phyloP scores from a whole-genome alignment of 2,797 vertebrate species.

The Oreonectes daqikongensis region DNA sequence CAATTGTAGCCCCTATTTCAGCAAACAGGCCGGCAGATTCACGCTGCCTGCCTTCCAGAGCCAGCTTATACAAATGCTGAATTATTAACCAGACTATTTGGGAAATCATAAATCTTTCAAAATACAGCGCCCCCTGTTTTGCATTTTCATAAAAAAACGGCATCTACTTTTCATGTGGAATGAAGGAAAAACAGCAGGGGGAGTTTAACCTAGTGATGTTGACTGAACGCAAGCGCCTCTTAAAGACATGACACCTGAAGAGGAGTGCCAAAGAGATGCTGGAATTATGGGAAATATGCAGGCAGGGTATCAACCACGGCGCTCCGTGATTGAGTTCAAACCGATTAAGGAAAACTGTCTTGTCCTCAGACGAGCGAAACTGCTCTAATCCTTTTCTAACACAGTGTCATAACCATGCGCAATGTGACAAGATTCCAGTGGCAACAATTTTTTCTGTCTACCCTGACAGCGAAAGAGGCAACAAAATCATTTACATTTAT shows the following conservation, averaged over 20 bases:
- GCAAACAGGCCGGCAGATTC: conserved; percentile 1
- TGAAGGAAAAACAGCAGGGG: conserved; percentile 21
- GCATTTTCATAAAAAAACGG: conserved; percentile 42
- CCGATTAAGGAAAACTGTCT: neutral
- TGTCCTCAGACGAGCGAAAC: neutral
- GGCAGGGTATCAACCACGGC: neutral
- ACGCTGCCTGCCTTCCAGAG: conserved; percentile 22
- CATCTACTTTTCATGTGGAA: conserved; percentile 35
- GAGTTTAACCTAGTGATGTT: neutral
- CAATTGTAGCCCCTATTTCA: conserved; percentile 13
- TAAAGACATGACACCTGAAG: conserved; percentile 12
- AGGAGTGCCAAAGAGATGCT: neutral
- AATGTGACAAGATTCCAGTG: neutral
- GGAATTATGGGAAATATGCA: neutral
- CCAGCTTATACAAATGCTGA: conserved; percentile 45
- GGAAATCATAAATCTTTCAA: conserved; percentile 54
- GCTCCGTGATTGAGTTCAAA: neutral
- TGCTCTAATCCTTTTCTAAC: neutral
- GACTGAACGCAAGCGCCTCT: neutral
- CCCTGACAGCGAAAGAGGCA: neutral
- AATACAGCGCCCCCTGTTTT: conserved; percentile 19
- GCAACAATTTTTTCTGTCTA: neutral
- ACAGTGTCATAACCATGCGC: neutral
- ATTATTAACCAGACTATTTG: conserved; percentile 55
- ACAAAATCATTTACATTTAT: too few species aligned